These are phyloP conservation scores for Austrofundulus limnaeus DNA, from an alignment of 2,113 vertebrate genomes.

Conservation along the genomic window DNA sequence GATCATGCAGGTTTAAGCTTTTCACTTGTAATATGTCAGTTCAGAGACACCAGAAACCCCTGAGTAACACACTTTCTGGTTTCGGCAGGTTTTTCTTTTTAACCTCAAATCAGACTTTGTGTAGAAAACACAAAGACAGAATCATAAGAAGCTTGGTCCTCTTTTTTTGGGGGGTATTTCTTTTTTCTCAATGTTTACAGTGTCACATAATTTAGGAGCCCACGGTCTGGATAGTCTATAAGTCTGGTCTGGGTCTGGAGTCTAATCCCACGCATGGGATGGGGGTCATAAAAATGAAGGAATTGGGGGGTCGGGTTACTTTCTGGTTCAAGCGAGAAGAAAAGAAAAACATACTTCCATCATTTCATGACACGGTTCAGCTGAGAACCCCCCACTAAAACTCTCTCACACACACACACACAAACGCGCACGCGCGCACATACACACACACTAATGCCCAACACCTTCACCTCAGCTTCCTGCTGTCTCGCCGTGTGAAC, in stretches of 20 bases:
- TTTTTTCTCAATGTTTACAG: slow-evolving; percentile 36
- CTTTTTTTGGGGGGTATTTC: slow-evolving; percentile 17
- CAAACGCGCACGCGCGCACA: slow-evolving; percentile 11
- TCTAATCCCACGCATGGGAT: slow-evolving; percentile 33
- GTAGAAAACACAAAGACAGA: slow-evolving; percentile 43
- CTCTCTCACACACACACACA: slow-evolving; percentile 11
- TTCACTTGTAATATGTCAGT: slow-evolving; percentile 18
- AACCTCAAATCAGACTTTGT: slow-evolving; percentile 56
- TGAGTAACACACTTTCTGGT: slow-evolving; percentile 50
- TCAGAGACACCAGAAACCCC: slow-evolving; percentile 43
- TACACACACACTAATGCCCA: slow-evolving; percentile 7
- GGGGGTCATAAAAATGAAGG: slow-evolving; percentile 47
- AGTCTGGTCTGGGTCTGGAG: slow-evolving; percentile 46
- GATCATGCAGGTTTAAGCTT: slow-evolving; percentile 18
- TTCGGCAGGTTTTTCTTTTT: slow-evolving; percentile 47
- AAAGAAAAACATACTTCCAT: slow-evolving; percentile 74
- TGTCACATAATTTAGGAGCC: slow-evolving; percentile 58
- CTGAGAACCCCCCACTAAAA: slow-evolving; percentile 8
- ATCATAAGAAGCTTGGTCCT: slow-evolving; percentile 21
- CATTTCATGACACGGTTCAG: slow-evolving; percentile 46
- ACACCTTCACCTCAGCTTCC: slow-evolving; percentile 62
- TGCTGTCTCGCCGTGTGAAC: slow-evolving; percentile 64
- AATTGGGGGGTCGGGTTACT: slow-evolving; percentile 51
- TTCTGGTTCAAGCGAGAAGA: slow-evolving; percentile 41
- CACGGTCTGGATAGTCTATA: slow-evolving; percentile 60